Conservation (phyloP, 2,797 vertebrate genomes). For the Xenopus petersii region DNA sequence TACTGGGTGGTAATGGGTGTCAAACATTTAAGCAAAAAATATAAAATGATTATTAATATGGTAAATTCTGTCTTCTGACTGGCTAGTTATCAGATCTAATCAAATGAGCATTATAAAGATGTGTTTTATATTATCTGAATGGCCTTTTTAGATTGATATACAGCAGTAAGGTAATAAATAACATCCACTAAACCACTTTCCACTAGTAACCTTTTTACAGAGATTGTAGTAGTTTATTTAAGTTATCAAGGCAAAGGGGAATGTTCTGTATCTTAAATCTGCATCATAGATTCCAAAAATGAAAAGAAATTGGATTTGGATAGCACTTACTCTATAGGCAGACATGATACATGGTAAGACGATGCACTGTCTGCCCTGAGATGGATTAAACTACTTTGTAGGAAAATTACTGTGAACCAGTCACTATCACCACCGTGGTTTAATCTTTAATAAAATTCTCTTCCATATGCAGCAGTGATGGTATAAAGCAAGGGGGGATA, state of each 20-base stretch:
- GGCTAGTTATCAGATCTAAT: too few relatives aligned
- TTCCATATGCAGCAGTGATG: constrained; percentile 89
- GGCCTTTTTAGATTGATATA: too few relatives aligned
- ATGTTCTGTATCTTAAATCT: constrained; percentile 77
- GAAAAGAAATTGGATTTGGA: constrained; percentile 83
- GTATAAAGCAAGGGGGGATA: constrained; percentile 74
- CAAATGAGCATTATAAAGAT: too few relatives aligned
- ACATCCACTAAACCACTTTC: neutral
- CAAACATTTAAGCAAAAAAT: too few relatives aligned
- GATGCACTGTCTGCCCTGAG: constrained; percentile 96
- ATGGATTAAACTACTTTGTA: constrained; percentile 99
- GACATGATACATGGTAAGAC: constrained; percentile 97
- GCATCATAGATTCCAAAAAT: constrained; percentile 80
- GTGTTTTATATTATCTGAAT: too few relatives aligned
- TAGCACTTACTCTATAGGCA: constrained; percentile 84
- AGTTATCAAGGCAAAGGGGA: constrained; percentile 62
- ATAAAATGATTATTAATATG: too few relatives aligned
- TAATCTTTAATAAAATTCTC: constrained; percentile 97
- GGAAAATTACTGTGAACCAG: constrained; percentile 97
- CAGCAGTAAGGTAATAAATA: neutral
- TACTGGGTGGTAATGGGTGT: too few relatives aligned
- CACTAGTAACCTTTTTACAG: constrained; percentile 6
- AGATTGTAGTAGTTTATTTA: constrained; percentile 65
- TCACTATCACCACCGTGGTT: constrained; percentile 87
- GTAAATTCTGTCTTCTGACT: too few relatives aligned